phyloP scores from a whole-genome alignment of 2,113 vertebrate genomes.

The Oreochromis aureus region DNA sequence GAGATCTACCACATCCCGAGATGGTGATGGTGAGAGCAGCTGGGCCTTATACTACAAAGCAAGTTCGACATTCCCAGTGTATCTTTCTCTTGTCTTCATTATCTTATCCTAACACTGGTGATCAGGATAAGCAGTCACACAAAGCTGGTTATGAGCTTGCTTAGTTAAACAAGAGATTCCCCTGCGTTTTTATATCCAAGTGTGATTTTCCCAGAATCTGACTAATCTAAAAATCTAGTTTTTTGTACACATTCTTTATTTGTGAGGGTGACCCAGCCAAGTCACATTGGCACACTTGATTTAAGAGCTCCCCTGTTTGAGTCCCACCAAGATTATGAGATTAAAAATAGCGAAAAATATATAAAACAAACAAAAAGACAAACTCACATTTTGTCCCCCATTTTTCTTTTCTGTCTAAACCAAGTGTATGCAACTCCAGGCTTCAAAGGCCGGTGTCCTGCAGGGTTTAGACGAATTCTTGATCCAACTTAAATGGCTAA shows the following conservation, averaged over 20 bases:
- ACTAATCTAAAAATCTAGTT: background rate
- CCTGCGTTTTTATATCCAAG: background rate
- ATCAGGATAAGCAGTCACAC: background rate
- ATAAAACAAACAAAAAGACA: background rate
- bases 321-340: background rate
- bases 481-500: too few relatives aligned
- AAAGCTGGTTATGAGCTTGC: background rate
- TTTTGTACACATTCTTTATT: background rate
- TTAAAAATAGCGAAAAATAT: background rate
- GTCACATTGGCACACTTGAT: background rate
- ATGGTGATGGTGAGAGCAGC: background rate
- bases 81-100: background rate
- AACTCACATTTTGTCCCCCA: background rate
- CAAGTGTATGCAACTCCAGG: background rate
- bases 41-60: background rate
- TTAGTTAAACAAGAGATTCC: background rate
- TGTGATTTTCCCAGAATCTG: fast-evolving
- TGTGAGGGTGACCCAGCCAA: background rate
- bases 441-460: too few relatives aligned
- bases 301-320: background rate
- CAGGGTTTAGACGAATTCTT: too few relatives aligned
- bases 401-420: background rate
- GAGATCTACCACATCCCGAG: background rate
- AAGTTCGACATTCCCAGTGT: background rate
- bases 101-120: background rate